Evolutionary conservation across 1,140 invertebrate species (phyloP), one percentile per base, ranked within the genome.

Genomic region (Temnothorax longispinosus): DNA sequence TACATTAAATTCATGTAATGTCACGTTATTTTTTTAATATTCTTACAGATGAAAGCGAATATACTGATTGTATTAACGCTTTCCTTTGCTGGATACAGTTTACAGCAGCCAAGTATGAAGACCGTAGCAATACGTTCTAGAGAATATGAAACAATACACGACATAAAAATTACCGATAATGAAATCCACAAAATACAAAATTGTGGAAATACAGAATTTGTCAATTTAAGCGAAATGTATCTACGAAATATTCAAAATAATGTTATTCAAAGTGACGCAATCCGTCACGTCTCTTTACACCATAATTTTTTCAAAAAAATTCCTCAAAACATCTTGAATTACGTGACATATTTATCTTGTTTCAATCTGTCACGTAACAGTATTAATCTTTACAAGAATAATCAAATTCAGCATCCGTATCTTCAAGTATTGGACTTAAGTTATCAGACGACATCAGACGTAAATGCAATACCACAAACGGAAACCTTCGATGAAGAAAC

Each of bases 191-290:
- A 54, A n/a, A n/a, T 6, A 54, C 4, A 54, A 54, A 54, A 54
- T 54, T 54, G 50, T 41, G 7, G 0, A 0, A 38, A 15, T 4
- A 0, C 3, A 0, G n/a, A 81, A 21, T 0, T 0, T 0, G 0
- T 76, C 0, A 56, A 35, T 32, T 54, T 76, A 0, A n/a, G 4
- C 0, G 0, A 4, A 0, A 3, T 56, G 11, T 0, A 41, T 5
- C 1, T 88, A 0, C 27, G 27, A 15, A 18, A 0, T n/a, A 32
- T 87, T 1, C 38, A 32, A 0, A 18, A n/a, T 2, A 1, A 78
- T 1, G 18, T 77, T 4, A 64, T 87, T 1, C 11, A 11, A 1
- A 78, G 86, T 2, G 1, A 38, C 0, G 0, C 4, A 0, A 62
- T 87, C 0, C 21, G n/a, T 7, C 3, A 75, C 0, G 32, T 89